Evolutionary conservation across 2,113 vertebrate genomes (phyloP).

Genomic region (Ramphastos sulfuratus): DNA sequence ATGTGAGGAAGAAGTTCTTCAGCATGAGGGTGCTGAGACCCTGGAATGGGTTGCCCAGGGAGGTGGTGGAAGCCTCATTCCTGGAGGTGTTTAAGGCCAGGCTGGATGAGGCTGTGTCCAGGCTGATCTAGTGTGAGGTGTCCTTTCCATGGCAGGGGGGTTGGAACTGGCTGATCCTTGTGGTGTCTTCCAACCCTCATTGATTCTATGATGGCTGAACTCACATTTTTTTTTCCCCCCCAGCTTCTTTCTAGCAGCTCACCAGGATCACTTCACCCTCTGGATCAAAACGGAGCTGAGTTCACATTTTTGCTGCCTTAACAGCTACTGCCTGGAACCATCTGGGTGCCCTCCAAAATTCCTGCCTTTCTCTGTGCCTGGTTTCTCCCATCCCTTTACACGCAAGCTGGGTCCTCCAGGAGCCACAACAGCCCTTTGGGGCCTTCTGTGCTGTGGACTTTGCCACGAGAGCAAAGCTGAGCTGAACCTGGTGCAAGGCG

Average conservation of each 20-base stretch:
- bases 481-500: accelerated
- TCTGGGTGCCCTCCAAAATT: neutral
- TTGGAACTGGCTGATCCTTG: no score
- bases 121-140: no score
- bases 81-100: no score
- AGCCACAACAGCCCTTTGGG: neutral
- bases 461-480: accelerated
- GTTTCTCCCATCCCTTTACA: neutral
- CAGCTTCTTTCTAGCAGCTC: neutral
- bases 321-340: neutral
- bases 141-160: no score
- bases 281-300: accelerated
- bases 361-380: neutral
- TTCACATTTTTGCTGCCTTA: neutral
- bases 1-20: no score
- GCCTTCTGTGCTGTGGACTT: accelerated
- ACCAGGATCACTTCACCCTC: neutral
- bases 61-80: no score
- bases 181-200: no score
- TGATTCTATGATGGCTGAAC: neutral
- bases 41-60: no score
- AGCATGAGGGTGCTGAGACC: no score
- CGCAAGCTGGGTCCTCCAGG: neutral
- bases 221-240: neutral
- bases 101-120: no score